A percentile compares a stretch with the other conserved stretches of the same genome.
phyloP scores from a whole-genome alignment of 2,888 invertebrate genomes.

The Hydroisotoma schaefferi region DNA sequence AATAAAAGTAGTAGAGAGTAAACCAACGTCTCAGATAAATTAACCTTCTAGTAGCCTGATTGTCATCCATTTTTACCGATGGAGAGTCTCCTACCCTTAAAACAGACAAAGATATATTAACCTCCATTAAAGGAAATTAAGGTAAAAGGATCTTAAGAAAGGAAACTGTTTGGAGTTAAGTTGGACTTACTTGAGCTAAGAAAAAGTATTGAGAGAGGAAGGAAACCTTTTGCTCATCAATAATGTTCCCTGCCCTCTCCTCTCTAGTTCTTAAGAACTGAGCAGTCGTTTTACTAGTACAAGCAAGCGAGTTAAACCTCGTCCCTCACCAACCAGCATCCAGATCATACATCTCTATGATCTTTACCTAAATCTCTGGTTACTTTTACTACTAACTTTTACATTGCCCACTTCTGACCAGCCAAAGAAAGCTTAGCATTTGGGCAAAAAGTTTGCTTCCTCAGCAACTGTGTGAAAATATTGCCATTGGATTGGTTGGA shows the following conservation, averaged over 20 bases:
- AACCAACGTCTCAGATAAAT: no score
- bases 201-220: conserved; percentile 19
- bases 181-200: background rate
- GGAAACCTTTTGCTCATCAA: conserved; percentile 25
- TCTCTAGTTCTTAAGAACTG: no score
- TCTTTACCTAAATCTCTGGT: conserved; percentile 12
- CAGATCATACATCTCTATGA: conserved; percentile 21
- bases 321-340: conserved; percentile 20
- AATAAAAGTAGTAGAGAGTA: no score
- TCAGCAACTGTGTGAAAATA: conserved; percentile 30
- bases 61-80: background rate
- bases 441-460: conserved; percentile 25
- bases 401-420: conserved; percentile 13
- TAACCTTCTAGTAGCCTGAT: no score
- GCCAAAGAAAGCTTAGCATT: background rate
- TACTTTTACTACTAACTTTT: no score
- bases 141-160: conserved; percentile 28
- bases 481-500: conserved; percentile 36
- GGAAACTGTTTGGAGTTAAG: background rate
- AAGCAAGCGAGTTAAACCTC: conserved; percentile 13
- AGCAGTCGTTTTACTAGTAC: conserved; percentile 18
- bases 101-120: conserved; percentile 25
- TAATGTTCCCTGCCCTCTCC: no score
- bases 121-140: conserved; percentile 33
- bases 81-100: background rate